These are phyloP conservation scores for Gandaritis pyraliata DNA, from an alignment of 2,888 invertebrate species.

Conservation along the genomic window DNA sequence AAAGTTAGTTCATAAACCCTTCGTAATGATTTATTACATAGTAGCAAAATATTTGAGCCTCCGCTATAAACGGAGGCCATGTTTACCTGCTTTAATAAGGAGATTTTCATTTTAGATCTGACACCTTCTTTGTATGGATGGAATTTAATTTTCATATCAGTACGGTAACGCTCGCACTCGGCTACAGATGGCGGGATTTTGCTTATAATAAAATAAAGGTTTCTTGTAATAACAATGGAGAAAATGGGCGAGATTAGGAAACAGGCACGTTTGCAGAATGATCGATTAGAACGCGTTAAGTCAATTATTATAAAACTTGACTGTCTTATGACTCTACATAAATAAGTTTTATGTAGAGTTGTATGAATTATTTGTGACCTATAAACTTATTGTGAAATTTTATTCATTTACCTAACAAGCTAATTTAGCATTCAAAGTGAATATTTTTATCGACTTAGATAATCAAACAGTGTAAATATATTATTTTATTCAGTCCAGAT, in stretches of 20 bases:
- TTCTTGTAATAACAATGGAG: slow-evolving; percentile 24
- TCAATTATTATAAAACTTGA: too few species aligned
- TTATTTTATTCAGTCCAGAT: too few species aligned
- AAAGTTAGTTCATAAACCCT: slow-evolving; percentile 39
- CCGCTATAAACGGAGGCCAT: slow-evolving; percentile 61
- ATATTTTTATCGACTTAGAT: too few species aligned
- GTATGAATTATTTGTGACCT: too few species aligned
- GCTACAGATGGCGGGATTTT: slow-evolving; percentile 17
- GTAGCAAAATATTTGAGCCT: slow-evolving; percentile 65
- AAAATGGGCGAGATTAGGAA: slow-evolving; percentile 16
- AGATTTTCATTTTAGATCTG: slow-evolving; percentile 73
- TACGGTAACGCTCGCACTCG: slow-evolving; percentile 28
- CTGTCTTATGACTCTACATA: too few species aligned
- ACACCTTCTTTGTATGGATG: slow-evolving; percentile 60
- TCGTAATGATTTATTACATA: slow-evolving; percentile 67
- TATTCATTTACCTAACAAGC: too few species aligned
- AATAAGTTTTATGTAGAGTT: too few species aligned
- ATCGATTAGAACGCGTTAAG: slow-evolving; percentile 8
- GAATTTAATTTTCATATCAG: slow-evolving; percentile 67
- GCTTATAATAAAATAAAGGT: slow-evolving; percentile 30
- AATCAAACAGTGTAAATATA: too few species aligned
- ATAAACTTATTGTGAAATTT: too few species aligned
- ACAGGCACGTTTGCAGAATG: slow-evolving; percentile 4
- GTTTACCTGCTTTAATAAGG: slow-evolving; percentile 72
- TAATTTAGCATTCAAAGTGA: too few species aligned